A percentile compares a stretch with the other conserved stretches of the same genome.
Evolutionary conservation across 2,888 invertebrate genomes (phyloP).

Genomic region (Erebia palarica): DNA sequence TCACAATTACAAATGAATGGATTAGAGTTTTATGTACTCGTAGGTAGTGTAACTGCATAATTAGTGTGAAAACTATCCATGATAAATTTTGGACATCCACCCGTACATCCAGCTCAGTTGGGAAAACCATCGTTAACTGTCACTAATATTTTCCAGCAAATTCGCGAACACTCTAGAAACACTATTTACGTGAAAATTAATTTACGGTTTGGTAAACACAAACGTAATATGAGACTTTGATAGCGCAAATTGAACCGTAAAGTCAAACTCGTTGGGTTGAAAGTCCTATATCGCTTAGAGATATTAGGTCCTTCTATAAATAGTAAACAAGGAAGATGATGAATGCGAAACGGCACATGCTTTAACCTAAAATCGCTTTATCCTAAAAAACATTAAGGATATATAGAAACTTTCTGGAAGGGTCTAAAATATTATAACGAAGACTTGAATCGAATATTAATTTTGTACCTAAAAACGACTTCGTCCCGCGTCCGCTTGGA

Average conservation of each 20-base stretch:
- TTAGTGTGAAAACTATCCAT: conserved; percentile 16
- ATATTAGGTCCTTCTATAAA: conserved; percentile 34
- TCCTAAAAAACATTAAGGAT: conserved; percentile 43
- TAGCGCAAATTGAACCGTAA: conserved; percentile 23
- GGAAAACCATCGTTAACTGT: conserved; percentile 30
- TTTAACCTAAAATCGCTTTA: conserved; percentile 52
- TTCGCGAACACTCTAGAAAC: conserved; percentile 38
- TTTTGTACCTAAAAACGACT: too few relatives aligned
- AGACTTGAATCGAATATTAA: neutral
- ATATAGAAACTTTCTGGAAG: conserved; percentile 33
- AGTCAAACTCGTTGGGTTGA: neutral
- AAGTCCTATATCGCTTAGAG: conserved; percentile 5
- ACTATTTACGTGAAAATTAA: conserved; percentile 43
- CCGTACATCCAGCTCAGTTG: conserved; percentile 11
- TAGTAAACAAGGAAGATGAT: conserved; percentile 47
- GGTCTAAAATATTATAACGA: neutral
- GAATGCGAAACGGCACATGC: conserved; percentile 56
- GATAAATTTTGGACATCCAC: conserved; percentile 9
- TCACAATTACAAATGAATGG: neutral
- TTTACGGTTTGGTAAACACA: conserved; percentile 28
- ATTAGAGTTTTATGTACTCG: neutral
- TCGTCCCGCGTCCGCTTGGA: too few relatives aligned
- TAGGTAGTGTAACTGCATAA: neutral
- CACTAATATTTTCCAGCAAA: conserved; percentile 32
- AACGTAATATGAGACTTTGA: conserved; percentile 20